A percentile compares a stretch with the other conserved stretches of the same genome.
phyloP scores from a whole-genome alignment of 1,140 invertebrate genomes.

The Mizuhopecten yessoensis region DNA sequence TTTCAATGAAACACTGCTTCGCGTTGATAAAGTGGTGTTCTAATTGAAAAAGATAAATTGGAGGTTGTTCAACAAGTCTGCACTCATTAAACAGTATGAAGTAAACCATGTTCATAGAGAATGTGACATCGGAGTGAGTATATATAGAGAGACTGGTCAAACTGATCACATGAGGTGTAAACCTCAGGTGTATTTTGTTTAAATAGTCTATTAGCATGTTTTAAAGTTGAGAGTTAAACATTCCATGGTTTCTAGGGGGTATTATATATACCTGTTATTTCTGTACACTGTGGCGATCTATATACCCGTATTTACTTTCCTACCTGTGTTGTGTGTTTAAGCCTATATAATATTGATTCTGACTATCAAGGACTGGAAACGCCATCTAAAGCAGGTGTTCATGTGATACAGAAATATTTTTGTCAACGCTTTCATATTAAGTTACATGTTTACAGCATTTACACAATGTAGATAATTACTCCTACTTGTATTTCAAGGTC shows the following conservation, averaged over 20 bases:
- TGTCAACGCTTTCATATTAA: neutral
- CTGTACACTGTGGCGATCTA: neutral
- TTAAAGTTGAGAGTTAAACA: neutral
- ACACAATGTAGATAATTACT: neutral
- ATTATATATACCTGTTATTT: neutral
- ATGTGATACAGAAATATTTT: neutral
- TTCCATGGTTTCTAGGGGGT: slow-evolving; percentile 4
- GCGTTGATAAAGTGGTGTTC: no score
- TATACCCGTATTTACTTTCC: slow-evolving; percentile 7
- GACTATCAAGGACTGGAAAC: neutral
- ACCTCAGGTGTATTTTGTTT: slow-evolving; percentile 33
- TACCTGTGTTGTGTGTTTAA: slow-evolving; percentile 6
- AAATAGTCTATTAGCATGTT: neutral
- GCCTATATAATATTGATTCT: neutral
- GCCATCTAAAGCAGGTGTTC: neutral
- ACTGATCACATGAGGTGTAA: neutral
- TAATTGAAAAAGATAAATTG: no score
- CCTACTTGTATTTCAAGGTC: neutral
- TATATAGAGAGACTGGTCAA: neutral
- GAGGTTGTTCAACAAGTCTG: no score
- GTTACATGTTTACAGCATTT: no score
- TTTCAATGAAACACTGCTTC: neutral
- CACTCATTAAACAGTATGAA: no score
- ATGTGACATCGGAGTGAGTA: neutral
- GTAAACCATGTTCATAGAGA: neutral